Percentiles rank a stretch among this genome's conserved stretches.
Conservation (phyloP, 2,797 vertebrate species). For the Balearica regulorum region DNA sequence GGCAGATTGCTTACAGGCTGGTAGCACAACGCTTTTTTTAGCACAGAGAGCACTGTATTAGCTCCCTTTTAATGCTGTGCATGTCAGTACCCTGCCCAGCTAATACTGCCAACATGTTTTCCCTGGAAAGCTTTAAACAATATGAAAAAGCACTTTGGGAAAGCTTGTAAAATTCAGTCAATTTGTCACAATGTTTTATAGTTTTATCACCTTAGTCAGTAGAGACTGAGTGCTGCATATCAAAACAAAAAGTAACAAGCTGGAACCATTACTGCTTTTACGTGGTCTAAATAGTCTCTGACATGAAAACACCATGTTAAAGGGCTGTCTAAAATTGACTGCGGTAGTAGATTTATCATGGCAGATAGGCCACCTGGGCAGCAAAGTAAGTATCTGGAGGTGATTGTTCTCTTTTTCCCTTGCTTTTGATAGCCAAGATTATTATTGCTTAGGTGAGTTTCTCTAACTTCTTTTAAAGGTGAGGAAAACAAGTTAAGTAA, state of each 20-base stretch:
- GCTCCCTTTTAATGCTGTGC: constrained; percentile 21
- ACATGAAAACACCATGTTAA: background rate
- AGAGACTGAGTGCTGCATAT: background rate
- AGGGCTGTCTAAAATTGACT: background rate
- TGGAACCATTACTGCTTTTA: background rate
- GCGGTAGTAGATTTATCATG: background rate
- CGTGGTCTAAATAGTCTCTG: background rate
- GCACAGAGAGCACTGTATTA: constrained; percentile 18
- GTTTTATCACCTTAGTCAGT: constrained; percentile 46
- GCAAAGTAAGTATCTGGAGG: background rate
- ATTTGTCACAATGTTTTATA: constrained; percentile 38
- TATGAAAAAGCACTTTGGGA: constrained; percentile 44
- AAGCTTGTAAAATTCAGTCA: constrained; percentile 57
- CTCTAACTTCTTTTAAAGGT: background rate
- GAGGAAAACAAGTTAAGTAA: background rate
- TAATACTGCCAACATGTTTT: constrained; percentile 39
- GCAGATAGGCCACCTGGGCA: background rate
- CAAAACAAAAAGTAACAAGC: background rate
- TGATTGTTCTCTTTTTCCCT: background rate
- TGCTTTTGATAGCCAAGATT: background rate
- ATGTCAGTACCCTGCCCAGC: constrained; percentile 26
- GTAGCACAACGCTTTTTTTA: background rate
- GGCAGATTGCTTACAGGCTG: constrained; percentile 52
- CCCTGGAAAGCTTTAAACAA: constrained; percentile 50
- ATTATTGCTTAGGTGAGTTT: background rate